Evolutionary conservation across 2,113 vertebrate genomes (phyloP).

Genomic region (Eleginops maclovinus): DNA sequence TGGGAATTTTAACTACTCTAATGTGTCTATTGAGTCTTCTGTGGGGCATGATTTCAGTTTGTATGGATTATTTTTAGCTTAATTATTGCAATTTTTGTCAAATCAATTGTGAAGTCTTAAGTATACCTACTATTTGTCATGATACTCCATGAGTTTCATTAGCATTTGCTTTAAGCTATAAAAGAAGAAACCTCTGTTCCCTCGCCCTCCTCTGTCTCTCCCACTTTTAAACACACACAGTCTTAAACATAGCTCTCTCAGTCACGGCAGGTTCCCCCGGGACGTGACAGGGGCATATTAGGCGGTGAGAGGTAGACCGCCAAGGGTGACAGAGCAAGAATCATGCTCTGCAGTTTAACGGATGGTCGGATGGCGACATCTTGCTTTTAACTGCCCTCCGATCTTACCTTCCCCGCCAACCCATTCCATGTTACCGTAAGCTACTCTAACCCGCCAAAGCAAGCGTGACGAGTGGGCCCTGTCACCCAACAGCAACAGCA

Average conservation of each 20-base stretch:
- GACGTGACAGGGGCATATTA: conserved; percentile 54
- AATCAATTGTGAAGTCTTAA: too few species aligned
- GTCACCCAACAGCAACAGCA: too few species aligned
- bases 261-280: conserved; percentile 2
- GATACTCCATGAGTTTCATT: neutral
- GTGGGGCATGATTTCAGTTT: neutral
- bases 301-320: conserved; percentile 49
- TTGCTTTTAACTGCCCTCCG: conserved; percentile 13
- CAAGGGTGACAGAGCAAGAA: conserved; percentile 59
- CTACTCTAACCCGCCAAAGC: conserved; percentile 48
- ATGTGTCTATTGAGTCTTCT: neutral
- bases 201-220: neutral
- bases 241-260: conserved; percentile 46
- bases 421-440: conserved; percentile 26
- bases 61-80: neutral
- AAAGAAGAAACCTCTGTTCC: neutral
- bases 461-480: conserved; percentile 42
- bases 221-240: conserved; percentile 6
- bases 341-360: conserved; percentile 38
- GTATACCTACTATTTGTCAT: too few species aligned
- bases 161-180: conserved; percentile 12
- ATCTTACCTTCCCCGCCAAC: neutral
- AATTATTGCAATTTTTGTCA: too few species aligned
- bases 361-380: conserved; percentile 34
- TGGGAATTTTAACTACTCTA: neutral